Conservation (phyloP, 2,888 invertebrate genomes). For the Lysandra bellargus region DNA sequence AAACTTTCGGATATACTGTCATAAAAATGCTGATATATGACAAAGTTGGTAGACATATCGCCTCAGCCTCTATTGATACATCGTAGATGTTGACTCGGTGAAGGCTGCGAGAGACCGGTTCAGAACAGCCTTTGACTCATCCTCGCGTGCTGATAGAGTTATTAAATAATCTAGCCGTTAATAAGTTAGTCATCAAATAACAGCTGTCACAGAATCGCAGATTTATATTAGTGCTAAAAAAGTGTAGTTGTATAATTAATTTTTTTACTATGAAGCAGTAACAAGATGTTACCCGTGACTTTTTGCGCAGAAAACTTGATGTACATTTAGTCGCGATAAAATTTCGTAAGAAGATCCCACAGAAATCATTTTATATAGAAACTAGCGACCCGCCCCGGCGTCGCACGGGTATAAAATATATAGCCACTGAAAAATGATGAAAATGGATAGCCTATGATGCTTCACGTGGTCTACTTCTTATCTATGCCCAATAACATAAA, state of each 20-base stretch:
- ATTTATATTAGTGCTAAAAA: not conserved
- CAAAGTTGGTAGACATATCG: not conserved
- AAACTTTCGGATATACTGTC: too few species aligned
- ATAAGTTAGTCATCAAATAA: not conserved
- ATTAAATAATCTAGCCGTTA: not conserved
- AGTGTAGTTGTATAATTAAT: not conserved
- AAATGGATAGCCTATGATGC: too few species aligned
- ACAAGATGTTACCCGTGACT: not conserved
- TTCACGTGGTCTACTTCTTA: too few species aligned
- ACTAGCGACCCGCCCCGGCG: too few species aligned
- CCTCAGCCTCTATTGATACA: not conserved
- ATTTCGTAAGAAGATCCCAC: not conserved
- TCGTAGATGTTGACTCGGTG: not conserved
- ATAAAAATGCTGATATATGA: too few species aligned
- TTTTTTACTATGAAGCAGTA: not conserved
- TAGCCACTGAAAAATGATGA: too few species aligned
- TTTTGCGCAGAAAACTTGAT: not conserved
- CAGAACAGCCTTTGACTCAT: not conserved
- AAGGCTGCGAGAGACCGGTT: not conserved
- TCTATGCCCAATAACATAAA: too few species aligned
- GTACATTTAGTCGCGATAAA: not conserved
- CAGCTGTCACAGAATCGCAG: not conserved
- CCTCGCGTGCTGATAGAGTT: not conserved
- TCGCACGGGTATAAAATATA: too few species aligned
- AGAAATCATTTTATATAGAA: too few species aligned